Evolutionary conservation across 2,113 vertebrate species (phyloP).

Genomic region (Corythornis vintsioides): DNA sequence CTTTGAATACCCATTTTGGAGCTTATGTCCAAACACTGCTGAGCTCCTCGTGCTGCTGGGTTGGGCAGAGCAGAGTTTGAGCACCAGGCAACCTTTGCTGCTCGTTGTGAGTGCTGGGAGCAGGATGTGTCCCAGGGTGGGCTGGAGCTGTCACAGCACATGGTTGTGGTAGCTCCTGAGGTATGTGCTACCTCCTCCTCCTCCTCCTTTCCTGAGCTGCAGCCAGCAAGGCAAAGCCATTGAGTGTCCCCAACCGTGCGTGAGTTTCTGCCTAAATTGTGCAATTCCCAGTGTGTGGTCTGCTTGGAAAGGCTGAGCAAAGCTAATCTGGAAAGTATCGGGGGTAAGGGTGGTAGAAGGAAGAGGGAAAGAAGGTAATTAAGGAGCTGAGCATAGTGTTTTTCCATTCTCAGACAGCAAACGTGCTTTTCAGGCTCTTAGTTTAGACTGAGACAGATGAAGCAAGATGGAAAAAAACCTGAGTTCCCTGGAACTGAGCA

Average conservation of each 20-base stretch:
- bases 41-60: neutral
- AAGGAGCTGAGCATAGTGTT: neutral
- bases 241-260: neutral
- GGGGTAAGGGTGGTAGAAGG: neutral
- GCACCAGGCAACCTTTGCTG: neutral
- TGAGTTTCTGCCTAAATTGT: neutral
- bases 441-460: neutral
- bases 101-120: accelerated
- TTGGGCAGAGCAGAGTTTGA: neutral
- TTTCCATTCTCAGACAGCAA: neutral
- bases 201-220: neutral
- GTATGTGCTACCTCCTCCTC: neutral
- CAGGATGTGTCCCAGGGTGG: accelerated
- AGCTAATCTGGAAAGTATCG: neutral
- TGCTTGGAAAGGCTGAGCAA: neutral
- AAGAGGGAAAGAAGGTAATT: neutral
- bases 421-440: neutral
- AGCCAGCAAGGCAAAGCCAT: neutral
- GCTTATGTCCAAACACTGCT: neutral
- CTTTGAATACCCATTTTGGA: accelerated
- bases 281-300: neutral
- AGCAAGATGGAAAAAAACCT: neutral
- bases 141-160: accelerated
- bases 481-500: neutral
- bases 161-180: neutral